phyloP scores from a whole-genome alignment of 2,113 vertebrate genomes.

The Cyanoderma ruficeps region DNA sequence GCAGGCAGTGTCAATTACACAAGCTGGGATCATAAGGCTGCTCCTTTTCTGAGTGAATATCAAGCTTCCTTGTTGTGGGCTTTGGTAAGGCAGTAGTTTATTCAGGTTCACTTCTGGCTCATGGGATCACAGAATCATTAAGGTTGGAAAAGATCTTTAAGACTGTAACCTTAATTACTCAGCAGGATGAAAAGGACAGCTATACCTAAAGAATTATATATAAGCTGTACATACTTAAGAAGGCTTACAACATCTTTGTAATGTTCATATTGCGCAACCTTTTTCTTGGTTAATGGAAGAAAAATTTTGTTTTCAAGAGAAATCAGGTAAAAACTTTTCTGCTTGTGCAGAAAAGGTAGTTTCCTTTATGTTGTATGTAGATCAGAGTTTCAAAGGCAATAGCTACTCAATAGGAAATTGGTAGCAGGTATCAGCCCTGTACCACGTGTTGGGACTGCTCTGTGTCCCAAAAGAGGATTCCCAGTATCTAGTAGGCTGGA shows the following conservation, averaged over 20 bases:
- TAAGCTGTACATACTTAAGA: background rate
- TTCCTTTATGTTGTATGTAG: background rate
- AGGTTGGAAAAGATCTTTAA: background rate
- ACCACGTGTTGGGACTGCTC: no score
- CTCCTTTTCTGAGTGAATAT: background rate
- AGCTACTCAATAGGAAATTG: background rate
- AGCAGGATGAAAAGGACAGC: background rate
- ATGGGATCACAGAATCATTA: background rate
- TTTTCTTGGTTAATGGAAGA: background rate
- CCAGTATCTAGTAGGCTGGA: background rate
- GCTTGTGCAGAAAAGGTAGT: background rate
- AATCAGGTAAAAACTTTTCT: background rate
- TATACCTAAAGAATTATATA: background rate
- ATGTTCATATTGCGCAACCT: background rate
- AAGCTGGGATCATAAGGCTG: background rate
- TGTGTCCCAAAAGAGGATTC: background rate
- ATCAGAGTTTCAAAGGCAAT: background rate
- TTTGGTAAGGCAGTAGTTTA: background rate
- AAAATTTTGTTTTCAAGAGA: background rate
- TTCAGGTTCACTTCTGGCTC: background rate
- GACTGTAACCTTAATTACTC: background rate
- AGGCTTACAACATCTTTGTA: background rate
- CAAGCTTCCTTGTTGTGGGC: background rate
- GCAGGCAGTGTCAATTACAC: background rate
- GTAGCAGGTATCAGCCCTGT: background rate